Evolutionary conservation across 1,140 invertebrate genomes (phyloP).

Genomic region (Drosophila nebulosa): DNA sequence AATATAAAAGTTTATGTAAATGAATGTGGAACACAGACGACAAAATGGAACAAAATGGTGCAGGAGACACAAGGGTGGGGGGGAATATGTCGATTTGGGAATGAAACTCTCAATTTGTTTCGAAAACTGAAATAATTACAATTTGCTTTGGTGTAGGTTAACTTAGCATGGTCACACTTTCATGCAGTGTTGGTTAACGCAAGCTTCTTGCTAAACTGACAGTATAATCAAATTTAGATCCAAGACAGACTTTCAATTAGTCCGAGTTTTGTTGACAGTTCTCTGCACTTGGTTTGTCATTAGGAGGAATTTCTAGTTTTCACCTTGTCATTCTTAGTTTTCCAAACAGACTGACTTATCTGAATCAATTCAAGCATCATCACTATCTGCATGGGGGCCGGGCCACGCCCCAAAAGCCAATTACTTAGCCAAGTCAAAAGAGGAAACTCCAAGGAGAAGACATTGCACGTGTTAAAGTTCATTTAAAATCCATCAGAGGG

Average conservation of each 20-base stretch:
- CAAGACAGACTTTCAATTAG: too few relatives aligned
- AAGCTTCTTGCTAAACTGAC: too few relatives aligned
- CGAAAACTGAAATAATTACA: too few relatives aligned
- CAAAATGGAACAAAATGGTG: conserved; percentile 9
- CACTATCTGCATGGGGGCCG: conserved; percentile 20
- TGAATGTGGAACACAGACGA: background rate
- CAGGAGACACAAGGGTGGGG: background rate
- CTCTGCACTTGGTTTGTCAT: background rate
- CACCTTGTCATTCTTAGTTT: background rate
- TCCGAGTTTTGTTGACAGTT: background rate
- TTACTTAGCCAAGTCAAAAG: conserved; percentile 57
- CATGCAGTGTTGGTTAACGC: background rate
- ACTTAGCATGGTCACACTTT: background rate
- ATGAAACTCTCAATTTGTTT: background rate
- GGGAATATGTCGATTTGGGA: background rate
- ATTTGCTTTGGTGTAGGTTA: too few relatives aligned
- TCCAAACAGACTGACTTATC: background rate
- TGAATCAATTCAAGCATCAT: conserved; percentile 11
- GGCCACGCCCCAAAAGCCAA: conserved; percentile 51
- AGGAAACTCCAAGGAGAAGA: conserved; percentile 14
- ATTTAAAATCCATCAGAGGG: conserved; percentile 74
- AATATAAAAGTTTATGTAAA: conserved; percentile 6
- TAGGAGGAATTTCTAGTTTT: background rate
- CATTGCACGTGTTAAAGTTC: conserved; percentile 74
- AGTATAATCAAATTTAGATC: too few relatives aligned